Base-by-base conservation (phyloP, 2,888 invertebrate species). In the Cantharis lateralis region DNA sequence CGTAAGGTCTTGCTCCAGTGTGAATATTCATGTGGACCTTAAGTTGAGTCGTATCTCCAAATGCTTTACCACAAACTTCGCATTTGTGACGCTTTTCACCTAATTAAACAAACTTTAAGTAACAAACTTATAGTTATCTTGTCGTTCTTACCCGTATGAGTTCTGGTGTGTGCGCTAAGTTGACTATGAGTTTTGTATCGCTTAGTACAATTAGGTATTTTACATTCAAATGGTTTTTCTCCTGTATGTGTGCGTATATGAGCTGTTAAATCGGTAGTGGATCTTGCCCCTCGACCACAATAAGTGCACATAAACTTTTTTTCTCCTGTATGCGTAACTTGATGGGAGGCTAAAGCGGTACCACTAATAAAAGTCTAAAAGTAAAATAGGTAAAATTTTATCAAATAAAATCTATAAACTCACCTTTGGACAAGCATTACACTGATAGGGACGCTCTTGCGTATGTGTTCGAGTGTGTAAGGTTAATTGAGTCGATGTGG, bases 61-160 rank as follows among this genome's bases (percentile, higher is more conserved):
- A 84, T 18, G 81, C 80, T 72, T 84, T 84, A 18, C 73, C 76
- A 75, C 84, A 84, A 20, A 82, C 70, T 13, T 76, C 74, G 77
- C 84, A 84, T n/a, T 79, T 72, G 70, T 83, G 83, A n/a, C 74
- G 80, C 77, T 84, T 85, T 77, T 84, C 84, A 13, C 84, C 84
- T 84, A 71, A 32, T 63, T n/a, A 48, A 74, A 71, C 9, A 74
- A 48, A 15, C 28, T 69, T 11, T 26, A 48, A 15, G 2, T 3
- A 69, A 10, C 69, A 28, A 70, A 48, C 62, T 68, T 15, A 16
- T 9, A 70, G 3, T 11, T 10, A 26, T 16, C 18, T 9, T 10
- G 18, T 2, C 15, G 7, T 15, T 20, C 13, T 62, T 75, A 84
- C 84, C 84, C 79, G 84, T 84, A 73, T 84, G 84, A 10, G 83